A percentile compares a stretch with the other conserved stretches of the same genome.
phyloP scores from a whole-genome alignment of 2,113 vertebrate genomes.

The Pomatostomus ruficeps region DNA sequence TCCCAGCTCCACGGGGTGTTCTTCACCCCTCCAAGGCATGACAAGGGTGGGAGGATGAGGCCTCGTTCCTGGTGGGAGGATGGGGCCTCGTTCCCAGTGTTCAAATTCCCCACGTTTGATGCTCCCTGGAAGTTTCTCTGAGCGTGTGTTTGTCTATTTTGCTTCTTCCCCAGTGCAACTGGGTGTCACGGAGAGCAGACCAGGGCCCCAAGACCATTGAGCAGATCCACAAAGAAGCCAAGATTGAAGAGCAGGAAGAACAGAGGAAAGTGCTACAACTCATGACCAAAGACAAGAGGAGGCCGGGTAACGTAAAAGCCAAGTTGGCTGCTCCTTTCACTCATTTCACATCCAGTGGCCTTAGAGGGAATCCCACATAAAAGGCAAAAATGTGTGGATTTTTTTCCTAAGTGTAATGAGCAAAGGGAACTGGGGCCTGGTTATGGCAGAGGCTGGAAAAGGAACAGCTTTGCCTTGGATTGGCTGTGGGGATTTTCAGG shows the following conservation, averaged over 20 bases:
- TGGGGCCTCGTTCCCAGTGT: accelerated
- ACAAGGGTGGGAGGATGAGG: background rate
- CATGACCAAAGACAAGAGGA: slow-evolving; percentile 93
- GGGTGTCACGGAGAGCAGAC: slow-evolving; percentile 93
- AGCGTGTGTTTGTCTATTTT: background rate
- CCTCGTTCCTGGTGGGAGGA: accelerated
- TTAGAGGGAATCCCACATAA: background rate
- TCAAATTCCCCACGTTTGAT: accelerated
- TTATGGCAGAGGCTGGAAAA: background rate
- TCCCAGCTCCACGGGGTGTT: background rate
- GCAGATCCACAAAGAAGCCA: slow-evolving; percentile 97
- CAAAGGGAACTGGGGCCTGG: background rate
- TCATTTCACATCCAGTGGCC: background rate
- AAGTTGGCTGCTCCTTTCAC: background rate
- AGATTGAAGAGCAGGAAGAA: slow-evolving; percentile 97
- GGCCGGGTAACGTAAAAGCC: slow-evolving; percentile 77
- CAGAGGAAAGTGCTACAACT: slow-evolving; percentile 96
- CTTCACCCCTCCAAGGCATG: background rate
- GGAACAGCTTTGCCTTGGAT: background rate
- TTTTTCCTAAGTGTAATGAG: background rate
- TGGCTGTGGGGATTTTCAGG: background rate
- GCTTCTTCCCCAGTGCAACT: slow-evolving; percentile 82
- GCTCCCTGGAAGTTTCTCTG: background rate
- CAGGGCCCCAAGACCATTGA: slow-evolving; percentile 97
- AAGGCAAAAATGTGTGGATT: accelerated